Base-by-base conservation (phyloP, 1,140 invertebrate genomes). In the Ooceraea biroi region DNA sequence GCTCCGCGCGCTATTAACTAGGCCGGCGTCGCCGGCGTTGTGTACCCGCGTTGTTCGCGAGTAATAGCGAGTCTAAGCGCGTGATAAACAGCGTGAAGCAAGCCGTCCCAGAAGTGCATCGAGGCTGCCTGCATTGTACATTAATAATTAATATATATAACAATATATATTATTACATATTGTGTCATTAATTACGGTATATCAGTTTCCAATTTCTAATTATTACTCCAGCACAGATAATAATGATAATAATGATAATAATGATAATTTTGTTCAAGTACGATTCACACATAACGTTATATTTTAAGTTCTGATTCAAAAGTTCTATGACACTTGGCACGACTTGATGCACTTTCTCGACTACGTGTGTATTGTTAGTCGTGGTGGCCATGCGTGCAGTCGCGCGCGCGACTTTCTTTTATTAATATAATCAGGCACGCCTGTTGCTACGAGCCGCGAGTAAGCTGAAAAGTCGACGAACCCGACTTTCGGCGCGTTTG, bases 1-100 rank as follows among this genome's bases (percentile, higher is more conserved):
- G 65, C 69, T 84, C 76, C 44, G 74, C 58, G 44, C 52, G 50
- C 83, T 85, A 83, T 88, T 88, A 85, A 85, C 86, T 48, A 74
- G 80, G 61, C 72, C 58, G 69, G 76, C 78, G 41, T 55, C 25
- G 8, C 17, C 65, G 19, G 17, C 12, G 19, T 36, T 65, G 44
- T 63, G 30, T 27, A 19, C 57, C 22, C 50, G 10, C 10, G 50
- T 48, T 72, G 69, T 58, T 50, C 36, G 30, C 17, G 25, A 68
- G n/a, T 60, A 63, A 63, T 69, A 84, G 74, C 72, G n/a, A 68
- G 44, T 22, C 73, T 86, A 68, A 46, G 76, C 68, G 30, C 19
- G 48, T 19, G 27, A 17, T 41, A 44, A 48, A 61, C 22, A 83
- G 55, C 41, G 12, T 58, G 78, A 69, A 19, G 71, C 22, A 73